Evolutionary conservation across 2,797 vertebrate species (phyloP).

Genomic region (Cryptoprocta ferox): DNA sequence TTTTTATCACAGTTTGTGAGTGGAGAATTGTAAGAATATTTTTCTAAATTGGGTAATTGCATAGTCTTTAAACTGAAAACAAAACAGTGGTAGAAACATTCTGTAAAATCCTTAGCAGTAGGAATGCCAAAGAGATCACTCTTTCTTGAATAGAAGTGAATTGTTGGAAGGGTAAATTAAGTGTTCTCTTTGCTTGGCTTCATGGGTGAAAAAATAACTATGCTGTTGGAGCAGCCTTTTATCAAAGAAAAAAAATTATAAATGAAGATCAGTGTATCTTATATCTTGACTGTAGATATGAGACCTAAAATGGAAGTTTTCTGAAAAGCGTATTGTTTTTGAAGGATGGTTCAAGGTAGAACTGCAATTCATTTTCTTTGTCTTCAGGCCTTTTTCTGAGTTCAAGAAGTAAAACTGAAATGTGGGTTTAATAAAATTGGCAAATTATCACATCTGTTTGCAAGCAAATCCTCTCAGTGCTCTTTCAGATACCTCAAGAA

Average conservation of each 20-base stretch:
- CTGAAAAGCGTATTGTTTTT: not conserved
- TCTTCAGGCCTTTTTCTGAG: not conserved
- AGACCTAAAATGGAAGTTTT: not conserved
- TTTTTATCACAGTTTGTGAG: conserved; percentile 36
- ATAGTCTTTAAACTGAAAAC: conserved; percentile 20
- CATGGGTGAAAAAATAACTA: not conserved
- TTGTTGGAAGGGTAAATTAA: not conserved
- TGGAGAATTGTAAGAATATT: conserved; percentile 1
- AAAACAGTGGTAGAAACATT: conserved; percentile 21
- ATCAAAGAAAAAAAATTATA: not conserved
- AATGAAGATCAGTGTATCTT: not conserved
- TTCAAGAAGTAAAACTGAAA: not conserved
- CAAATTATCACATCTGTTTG: not conserved
- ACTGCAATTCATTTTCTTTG: not conserved
- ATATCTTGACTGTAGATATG: not conserved
- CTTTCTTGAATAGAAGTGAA: conserved; percentile 27
- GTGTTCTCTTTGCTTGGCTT: not conserved
- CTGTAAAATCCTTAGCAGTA: not conserved
- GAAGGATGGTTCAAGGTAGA: not conserved
- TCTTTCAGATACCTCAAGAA: not conserved
- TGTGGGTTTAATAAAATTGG: not conserved
- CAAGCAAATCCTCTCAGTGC: not conserved
- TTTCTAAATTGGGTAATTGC: conserved; percentile 45
- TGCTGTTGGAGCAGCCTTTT: conserved; percentile 24
- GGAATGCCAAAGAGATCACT: not conserved